phyloP scores from a whole-genome alignment of 2,888 invertebrate genomes.

The Acanthosoma haemorrhoidale region DNA sequence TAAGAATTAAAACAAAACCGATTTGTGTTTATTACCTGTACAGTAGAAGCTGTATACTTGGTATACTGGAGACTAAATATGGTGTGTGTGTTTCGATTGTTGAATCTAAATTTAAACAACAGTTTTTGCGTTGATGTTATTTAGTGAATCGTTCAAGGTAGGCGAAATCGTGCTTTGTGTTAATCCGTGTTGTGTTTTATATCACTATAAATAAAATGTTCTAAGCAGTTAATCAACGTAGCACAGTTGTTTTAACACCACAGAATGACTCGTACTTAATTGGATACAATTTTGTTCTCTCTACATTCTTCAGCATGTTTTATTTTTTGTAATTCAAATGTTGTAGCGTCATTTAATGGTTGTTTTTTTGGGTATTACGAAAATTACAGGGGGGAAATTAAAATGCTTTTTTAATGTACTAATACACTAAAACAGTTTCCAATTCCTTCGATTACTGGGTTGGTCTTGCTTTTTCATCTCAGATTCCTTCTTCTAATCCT shows the following conservation, averaged over 20 bases:
- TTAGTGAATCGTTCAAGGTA: slow-evolving; percentile 33
- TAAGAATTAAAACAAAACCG: background rate
- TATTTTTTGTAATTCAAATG: no score
- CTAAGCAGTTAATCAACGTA: background rate
- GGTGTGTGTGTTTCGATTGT: slow-evolving; percentile 26
- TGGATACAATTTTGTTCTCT: no score
- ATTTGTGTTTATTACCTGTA: slow-evolving; percentile 18
- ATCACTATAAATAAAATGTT: slow-evolving; percentile 12
- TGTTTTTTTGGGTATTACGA: no score
- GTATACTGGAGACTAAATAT: slow-evolving; percentile 16
- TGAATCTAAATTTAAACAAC: slow-evolving; percentile 16
- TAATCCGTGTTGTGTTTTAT: slow-evolving; percentile 36
- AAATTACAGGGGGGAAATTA: no score
- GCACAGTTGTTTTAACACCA: background rate
- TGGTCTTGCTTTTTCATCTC: no score
- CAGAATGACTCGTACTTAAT: no score
- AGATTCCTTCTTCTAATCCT: no score
- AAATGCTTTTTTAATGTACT: no score
- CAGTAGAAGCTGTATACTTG: slow-evolving; percentile 11
- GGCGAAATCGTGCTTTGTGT: slow-evolving; percentile 38
- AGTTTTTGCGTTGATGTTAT: slow-evolving; percentile 8
- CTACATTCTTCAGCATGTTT: no score
- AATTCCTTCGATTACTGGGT: no score
- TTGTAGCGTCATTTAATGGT: no score
- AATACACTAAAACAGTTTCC: no score